phyloP scores from a whole-genome alignment of 2,888 invertebrate genomes.

The Caenorhabditis sp. region DNA sequence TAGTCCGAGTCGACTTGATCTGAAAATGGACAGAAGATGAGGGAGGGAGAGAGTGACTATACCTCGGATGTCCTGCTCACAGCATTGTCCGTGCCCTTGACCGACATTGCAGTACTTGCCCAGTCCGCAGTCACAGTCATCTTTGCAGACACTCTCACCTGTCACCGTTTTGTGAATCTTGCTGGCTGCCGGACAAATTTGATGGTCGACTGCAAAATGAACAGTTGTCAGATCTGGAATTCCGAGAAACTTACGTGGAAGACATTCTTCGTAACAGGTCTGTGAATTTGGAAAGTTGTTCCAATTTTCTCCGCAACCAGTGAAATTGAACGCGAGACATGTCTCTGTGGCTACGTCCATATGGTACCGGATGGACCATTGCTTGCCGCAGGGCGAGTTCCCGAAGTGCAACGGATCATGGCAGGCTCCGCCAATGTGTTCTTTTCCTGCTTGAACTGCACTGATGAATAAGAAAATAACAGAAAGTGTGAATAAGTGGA shows the following conservation, averaged over 20 bases:
- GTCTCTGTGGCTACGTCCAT: constrained; percentile 66
- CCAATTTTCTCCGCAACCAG: constrained; percentile 64
- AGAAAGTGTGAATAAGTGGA: constrained; percentile 5
- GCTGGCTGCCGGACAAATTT: constrained; percentile 51
- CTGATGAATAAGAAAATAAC: not conserved
- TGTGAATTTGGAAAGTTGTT: constrained; percentile 57
- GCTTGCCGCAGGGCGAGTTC: constrained; percentile 23
- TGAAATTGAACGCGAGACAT: constrained; percentile 65
- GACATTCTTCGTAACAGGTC: constrained; percentile 56
- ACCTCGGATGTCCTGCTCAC: constrained; percentile 32
- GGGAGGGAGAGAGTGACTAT: no score
- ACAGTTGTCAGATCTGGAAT: not conserved
- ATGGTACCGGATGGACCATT: constrained; percentile 52
- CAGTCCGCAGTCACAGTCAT: constrained; percentile 42
- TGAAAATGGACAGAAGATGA: constrained; percentile 7
- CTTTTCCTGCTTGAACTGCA: constrained; percentile 24
- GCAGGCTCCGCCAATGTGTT: constrained; percentile 48
- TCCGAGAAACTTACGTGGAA: constrained; percentile 60
- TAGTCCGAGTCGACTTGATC: constrained; percentile 54
- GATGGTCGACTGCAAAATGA: constrained; percentile 43
- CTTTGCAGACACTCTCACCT: constrained; percentile 9
- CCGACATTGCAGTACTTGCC: constrained; percentile 47
- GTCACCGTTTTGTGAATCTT: constrained; percentile 17
- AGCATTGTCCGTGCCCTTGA: constrained; percentile 34
- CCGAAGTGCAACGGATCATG: constrained; percentile 44